Evolutionary conservation across 2,797 vertebrate genomes (phyloP).

Genomic region (Nothura maculosa): DNA sequence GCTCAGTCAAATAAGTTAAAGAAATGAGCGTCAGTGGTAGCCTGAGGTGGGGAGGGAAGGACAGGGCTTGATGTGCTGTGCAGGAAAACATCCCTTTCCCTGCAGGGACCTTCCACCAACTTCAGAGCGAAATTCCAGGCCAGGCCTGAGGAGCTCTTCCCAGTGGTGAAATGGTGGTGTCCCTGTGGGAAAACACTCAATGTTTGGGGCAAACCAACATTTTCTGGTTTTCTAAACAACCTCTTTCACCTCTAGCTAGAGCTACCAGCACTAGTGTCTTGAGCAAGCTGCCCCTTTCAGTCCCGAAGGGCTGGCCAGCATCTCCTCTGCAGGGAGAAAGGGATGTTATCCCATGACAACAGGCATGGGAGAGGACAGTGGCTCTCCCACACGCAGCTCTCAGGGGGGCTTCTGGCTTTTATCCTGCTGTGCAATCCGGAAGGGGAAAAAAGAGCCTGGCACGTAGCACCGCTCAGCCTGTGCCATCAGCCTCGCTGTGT

Average conservation of each 20-base stretch:
- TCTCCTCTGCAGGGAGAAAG: background rate
- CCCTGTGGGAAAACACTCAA: background rate
- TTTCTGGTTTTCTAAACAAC: background rate
- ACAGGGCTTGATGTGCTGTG: background rate
- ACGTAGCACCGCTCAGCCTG: too few relatives aligned
- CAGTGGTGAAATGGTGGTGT: background rate
- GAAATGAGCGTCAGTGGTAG: background rate
- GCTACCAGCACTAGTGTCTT: background rate
- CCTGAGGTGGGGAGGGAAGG: background rate
- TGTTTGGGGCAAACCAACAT: background rate
- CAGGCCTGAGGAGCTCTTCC: background rate
- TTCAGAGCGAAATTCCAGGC: background rate
- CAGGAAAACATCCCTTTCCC: background rate
- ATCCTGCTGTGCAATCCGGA: too few relatives aligned
- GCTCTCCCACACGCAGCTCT: background rate
- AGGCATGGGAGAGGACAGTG: background rate
- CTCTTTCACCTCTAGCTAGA: background rate
- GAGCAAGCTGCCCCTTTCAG: background rate
- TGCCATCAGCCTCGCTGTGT: background rate
- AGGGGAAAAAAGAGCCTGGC: background rate
- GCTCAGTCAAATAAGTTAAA: background rate
- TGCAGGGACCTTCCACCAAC: background rate
- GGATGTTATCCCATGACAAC: background rate
- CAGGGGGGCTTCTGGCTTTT: background rate
- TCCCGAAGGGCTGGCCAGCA: background rate